Conservation (phyloP, 2,113 vertebrate genomes). For the Aspiorhynchus laticeps region DNA sequence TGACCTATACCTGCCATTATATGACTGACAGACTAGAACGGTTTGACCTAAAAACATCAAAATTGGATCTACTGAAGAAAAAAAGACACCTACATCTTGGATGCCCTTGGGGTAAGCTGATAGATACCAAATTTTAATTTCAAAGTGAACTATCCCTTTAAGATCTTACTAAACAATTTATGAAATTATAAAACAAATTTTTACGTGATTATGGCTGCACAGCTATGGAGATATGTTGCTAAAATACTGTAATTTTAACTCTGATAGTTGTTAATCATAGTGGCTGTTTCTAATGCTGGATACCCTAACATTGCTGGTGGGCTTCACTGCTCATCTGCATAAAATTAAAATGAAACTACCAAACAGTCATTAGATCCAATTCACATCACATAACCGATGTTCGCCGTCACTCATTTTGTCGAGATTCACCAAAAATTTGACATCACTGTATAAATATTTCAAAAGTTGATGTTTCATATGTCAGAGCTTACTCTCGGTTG, state of each 20-base stretch:
- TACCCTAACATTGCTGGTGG: not conserved
- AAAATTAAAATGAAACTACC: not conserved
- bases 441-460: not conserved
- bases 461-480: not conserved
- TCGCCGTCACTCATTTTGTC: not conserved
- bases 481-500: slow-evolving; percentile 82
- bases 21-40: too few species aligned
- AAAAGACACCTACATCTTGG: too few species aligned
- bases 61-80: too few species aligned
- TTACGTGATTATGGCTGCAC: not conserved
- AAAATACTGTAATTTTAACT: not conserved
- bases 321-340: not conserved
- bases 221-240: not conserved
- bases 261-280: not conserved
- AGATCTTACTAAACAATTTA: not conserved
- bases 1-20: too few species aligned
- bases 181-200: not conserved
- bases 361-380: not conserved
- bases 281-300: not conserved
- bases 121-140: too few species aligned
- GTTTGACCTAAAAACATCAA: too few species aligned
- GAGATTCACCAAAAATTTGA: not conserved
- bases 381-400: not conserved
- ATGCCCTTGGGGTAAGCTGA: too few species aligned
- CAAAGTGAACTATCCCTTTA: too few species aligned